Percentiles rank a stretch among this genome's conserved stretches.
phyloP scores from a whole-genome alignment of 2,797 vertebrate genomes.

The Setipinna tenuifilis region DNA sequence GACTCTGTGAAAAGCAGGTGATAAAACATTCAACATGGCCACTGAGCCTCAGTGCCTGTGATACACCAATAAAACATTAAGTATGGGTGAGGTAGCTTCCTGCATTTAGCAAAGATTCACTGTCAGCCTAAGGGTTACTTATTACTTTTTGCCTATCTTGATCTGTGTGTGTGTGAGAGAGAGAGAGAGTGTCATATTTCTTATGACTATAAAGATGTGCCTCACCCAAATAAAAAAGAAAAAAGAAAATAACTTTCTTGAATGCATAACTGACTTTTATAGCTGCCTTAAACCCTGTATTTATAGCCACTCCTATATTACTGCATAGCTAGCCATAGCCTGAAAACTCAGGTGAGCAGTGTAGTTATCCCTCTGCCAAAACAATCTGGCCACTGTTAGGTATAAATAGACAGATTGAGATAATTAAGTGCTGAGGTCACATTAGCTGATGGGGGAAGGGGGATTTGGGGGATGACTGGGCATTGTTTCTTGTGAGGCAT shows the following conservation, averaged over 20 bases:
- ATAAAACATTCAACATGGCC: not conserved
- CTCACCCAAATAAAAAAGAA: not conserved
- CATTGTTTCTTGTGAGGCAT: too few relatives aligned
- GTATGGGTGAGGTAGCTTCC: conserved; percentile 12
- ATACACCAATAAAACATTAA: conserved; percentile 10
- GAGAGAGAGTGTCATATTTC: not conserved
- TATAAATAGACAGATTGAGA: not conserved
- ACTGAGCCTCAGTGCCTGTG: not conserved
- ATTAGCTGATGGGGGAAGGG: not conserved
- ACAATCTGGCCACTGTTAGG: too few relatives aligned
- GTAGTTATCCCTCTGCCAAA: not conserved
- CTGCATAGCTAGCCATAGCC: not conserved
- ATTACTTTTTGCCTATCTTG: not conserved
- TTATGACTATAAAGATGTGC: not conserved
- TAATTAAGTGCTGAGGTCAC: not conserved
- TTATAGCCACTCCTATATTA: not conserved
- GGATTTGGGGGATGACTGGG: not conserved
- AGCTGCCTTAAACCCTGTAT: not conserved
- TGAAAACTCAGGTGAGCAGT: not conserved
- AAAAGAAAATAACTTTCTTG: not conserved
- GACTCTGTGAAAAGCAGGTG: not conserved
- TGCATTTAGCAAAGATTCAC: not conserved
- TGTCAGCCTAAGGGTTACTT: not conserved
- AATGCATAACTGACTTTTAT: not conserved
- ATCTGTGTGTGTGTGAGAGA: not conserved